Base-by-base conservation (phyloP, 2,888 invertebrate genomes). In the Nephrocerus scutellatus region DNA sequence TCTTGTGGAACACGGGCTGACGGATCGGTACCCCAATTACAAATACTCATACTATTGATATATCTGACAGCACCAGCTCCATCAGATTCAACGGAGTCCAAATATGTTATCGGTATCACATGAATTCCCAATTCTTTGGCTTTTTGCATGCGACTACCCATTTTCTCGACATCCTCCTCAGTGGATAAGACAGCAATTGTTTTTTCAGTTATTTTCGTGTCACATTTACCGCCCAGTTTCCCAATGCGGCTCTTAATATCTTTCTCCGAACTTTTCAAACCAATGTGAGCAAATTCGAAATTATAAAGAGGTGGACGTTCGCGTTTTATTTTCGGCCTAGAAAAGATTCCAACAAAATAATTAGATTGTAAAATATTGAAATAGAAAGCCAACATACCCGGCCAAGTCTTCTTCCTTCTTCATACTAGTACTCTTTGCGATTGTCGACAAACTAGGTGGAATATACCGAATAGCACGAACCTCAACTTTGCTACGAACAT, bases 21-120 rank as follows among this genome's bases (percentile, higher is more conserved):
- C 15, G 64, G 64, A 63, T 90, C 85, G 14, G 80, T 77, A 10
- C 90, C 90, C 92, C 92, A 92, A 36, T 77, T 72, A 19, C 84
- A 83, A 49, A 92, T 79, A 45, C 78, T 81, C 60, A 83, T 79
- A 50, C 80, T 77, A 43, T 74, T 74, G 34, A 90, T 77, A 5
- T 82, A 70, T 42, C 77, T 74, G 3, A 84, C 71, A 1, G 71
- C 61, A 12, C 80, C 76, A 1, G 50, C 37, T 8, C 74, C 73
- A 50, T 81, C 76, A 16, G 73, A 68, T 36, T 76, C 78, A 12
- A 79, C 75, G 44, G 77, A 74, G 43, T 84, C 80, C 1, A 93
- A 59, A 60, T 84, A 89, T 28, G 79, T 77, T 52, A 80, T 77
- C 7, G 85, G 78, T 3, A 95, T 79, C 3, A 95, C 82, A 65